These are phyloP conservation scores for Silurus glanis DNA, from an alignment of 2,113 vertebrate species.

Conservation along the genomic window DNA sequence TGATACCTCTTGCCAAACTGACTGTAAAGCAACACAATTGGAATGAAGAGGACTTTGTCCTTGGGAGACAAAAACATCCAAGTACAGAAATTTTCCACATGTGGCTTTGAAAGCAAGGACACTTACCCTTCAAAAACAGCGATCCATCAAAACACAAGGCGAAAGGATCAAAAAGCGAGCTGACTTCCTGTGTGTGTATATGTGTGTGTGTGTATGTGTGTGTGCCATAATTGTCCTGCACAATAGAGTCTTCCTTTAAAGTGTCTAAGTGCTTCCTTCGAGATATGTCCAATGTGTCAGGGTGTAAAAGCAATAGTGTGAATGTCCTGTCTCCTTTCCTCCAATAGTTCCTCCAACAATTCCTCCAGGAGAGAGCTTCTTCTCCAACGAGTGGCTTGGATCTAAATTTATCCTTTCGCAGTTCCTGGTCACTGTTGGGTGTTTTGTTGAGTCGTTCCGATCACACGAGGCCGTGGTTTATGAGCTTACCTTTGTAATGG, in stretches of 20 bases:
- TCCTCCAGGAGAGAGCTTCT: background rate
- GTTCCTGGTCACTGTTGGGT: background rate
- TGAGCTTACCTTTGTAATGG: background rate
- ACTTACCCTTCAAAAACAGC: background rate
- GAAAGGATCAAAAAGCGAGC: constrained; percentile 1
- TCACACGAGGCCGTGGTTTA: background rate
- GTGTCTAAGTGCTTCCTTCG: constrained; percentile 18
- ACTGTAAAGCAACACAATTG: background rate
- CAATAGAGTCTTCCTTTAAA: constrained; percentile 17
- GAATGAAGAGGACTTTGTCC: background rate
- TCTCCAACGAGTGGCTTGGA: background rate
- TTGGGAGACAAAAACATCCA: background rate
- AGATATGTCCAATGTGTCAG: background rate
- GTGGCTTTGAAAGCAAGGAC: constrained; percentile 7
- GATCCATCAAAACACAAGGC: background rate
- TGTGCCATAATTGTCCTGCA: background rate
- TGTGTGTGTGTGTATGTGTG: background rate
- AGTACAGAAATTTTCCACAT: background rate
- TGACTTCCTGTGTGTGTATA: background rate
- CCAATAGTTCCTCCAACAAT: background rate
- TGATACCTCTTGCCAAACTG: background rate
- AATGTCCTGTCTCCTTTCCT: constrained; percentile 11
- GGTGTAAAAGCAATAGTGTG: constrained; percentile 7
- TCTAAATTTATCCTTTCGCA: background rate
- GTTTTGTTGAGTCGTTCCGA: background rate